Base-by-base conservation (phyloP, 2,113 vertebrate species). In the Corydoras maculifer region DNA sequence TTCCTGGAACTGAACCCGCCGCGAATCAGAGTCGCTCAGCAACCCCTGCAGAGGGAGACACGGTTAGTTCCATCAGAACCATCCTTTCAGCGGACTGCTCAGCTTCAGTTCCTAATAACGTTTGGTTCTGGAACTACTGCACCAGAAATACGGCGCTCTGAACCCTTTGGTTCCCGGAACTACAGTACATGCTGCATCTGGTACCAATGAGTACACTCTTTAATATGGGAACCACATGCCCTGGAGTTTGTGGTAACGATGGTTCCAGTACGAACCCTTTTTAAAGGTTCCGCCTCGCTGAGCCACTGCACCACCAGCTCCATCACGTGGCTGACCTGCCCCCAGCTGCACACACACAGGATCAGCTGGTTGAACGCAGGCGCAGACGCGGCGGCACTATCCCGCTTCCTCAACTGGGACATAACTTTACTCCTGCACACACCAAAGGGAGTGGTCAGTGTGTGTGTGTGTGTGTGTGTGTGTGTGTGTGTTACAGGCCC, bases 311-410 rank as follows among this genome's bases (percentile, higher is more conserved):
- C 90, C 69, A 90, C 62, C 29, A 98, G 88, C 31, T 96, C 93
- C 14, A 95, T n/a, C 68, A 96, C 0, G 9, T 90, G 86, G 4
- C 87, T 86, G 31, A 89, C 85, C 79, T 92, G 92, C 3, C 92
- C 94, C 97, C 97, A 99, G 77, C 87, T 84, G 81, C 95, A 97
- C 50, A 98, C 71, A 77, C 97, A 99, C 85, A 96, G 93, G 0
- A 99, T 84, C 73, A 95, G 82, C 58, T 84, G 82, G 9, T 84
- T 82, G 62, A 92, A 97, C 74, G 86, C 87, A 5, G 75, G 79
- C 59, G 86, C 86, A 25, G 18, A 25, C 9, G 70, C 73, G 0
- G 85, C 80, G 31, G 82, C 90, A 4, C 62, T 68, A 51, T 91
- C 88, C 75, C 92, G 82, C 78, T 79, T 90, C 77, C 86, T 89